These are phyloP conservation scores for Oophaga sylvatica DNA, from an alignment of 2,797 vertebrate genomes.

Conservation along the genomic window DNA sequence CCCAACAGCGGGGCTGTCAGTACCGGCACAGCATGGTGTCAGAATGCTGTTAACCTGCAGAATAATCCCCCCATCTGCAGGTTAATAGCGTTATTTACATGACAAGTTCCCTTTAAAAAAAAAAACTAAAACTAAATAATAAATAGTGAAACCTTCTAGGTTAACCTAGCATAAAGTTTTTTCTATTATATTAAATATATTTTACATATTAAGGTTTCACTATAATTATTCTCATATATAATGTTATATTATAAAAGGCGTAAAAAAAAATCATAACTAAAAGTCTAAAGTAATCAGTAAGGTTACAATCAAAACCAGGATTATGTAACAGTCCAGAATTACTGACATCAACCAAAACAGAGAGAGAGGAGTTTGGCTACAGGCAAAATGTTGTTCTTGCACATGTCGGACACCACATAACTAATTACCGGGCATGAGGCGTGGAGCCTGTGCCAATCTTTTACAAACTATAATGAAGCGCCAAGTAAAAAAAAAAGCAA, in stretches of 20 bases:
- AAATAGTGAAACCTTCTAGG: not conserved
- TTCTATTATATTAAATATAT: not conserved
- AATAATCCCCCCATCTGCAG: too few relatives aligned
- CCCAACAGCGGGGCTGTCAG: not conserved
- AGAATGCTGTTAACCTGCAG: too few relatives aligned
- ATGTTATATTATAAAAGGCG: not conserved
- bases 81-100: too few relatives aligned
- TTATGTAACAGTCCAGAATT: not conserved
- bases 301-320: not conserved
- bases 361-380: not conserved
- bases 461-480: conserved; percentile 68
- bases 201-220: not conserved
- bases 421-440: conserved; percentile 30
- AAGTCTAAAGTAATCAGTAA: not conserved
- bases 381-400: not conserved
- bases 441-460: conserved; percentile 60
- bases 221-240: not conserved
- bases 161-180: not conserved
- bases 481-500: conserved; percentile 82
- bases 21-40: too few relatives aligned
- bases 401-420: conserved; percentile 15
- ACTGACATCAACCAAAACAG: not conserved
- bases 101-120: not conserved
- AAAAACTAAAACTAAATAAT: not conserved
- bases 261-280: not conserved